Evolutionary conservation across 2,888 invertebrate genomes (phyloP).

Genomic region (Rotaria socialis): DNA sequence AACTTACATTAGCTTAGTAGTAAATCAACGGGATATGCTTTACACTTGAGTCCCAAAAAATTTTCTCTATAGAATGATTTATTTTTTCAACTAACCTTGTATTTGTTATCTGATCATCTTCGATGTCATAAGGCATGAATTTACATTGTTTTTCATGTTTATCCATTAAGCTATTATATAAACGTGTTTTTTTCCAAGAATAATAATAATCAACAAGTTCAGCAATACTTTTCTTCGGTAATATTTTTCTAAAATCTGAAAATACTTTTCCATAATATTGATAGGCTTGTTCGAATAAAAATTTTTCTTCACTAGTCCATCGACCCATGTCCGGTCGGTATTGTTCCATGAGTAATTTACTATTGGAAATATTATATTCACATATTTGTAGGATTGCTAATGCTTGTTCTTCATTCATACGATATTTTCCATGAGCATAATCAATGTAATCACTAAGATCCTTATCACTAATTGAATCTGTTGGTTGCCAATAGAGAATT

Average conservation of each 20-base stretch:
- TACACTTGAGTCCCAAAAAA: too few species aligned
- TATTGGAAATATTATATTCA: constrained; percentile 86
- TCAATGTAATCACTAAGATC: constrained; percentile 39
- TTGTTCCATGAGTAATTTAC: constrained; percentile 85
- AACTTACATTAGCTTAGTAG: too few species aligned
- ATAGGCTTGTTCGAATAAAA: constrained; percentile 93
- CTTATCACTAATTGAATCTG: neutral
- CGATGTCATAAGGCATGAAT: neutral
- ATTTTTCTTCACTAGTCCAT: constrained; percentile 96
- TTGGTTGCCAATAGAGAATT: neutral
- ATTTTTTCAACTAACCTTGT: constrained; percentile 58
- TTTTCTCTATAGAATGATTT: too few species aligned
- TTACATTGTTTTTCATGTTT: constrained; percentile 65
- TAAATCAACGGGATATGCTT: too few species aligned
- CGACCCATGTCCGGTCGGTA: constrained; percentile 96
- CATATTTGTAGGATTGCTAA: constrained; percentile 97
- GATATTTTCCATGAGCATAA: constrained; percentile 33
- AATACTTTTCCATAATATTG: constrained; percentile 97
- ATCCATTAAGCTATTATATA: constrained; percentile 88
- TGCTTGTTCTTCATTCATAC: constrained; percentile 62
- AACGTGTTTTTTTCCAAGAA: constrained; percentile 92
- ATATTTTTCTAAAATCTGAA: constrained; percentile 90
- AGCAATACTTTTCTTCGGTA: constrained; percentile 92
- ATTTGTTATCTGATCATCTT: constrained; percentile 53
- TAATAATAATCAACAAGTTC: constrained; percentile 94